Conservation (phyloP, 1,140 invertebrate species). For the Drosophila subobscura region DNA sequence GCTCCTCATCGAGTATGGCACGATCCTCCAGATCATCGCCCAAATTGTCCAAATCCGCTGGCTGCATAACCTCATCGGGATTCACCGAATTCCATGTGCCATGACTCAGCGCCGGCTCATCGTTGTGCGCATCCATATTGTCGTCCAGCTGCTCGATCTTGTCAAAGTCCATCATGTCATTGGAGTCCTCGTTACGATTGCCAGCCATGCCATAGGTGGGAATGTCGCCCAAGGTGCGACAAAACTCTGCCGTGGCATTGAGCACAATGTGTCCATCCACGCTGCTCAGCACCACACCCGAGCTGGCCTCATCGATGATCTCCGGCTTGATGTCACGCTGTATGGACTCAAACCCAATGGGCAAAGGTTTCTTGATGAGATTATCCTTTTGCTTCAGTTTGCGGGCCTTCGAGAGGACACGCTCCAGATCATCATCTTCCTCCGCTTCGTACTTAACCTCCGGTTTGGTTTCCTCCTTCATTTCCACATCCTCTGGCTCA, state of each 20-base stretch:
- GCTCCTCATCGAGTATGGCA: slow-evolving; percentile 96
- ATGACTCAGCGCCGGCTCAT: slow-evolving; percentile 62
- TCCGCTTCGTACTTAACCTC: slow-evolving; percentile 88
- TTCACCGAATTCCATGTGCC: slow-evolving; percentile 85
- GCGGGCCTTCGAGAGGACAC: slow-evolving; percentile 90
- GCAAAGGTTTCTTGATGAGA: slow-evolving; percentile 83
- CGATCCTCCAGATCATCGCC: slow-evolving; percentile 85
- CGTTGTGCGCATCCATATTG: slow-evolving; percentile 50
- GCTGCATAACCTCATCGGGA: slow-evolving; percentile 82
- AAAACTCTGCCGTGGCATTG: slow-evolving; percentile 98
- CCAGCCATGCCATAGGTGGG: slow-evolving; percentile 95
- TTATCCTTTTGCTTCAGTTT: slow-evolving; percentile 87
- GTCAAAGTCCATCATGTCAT: slow-evolving; percentile 89
- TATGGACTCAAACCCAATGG: slow-evolving; percentile 82
- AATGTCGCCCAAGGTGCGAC: slow-evolving; percentile 97
- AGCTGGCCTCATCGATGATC: slow-evolving; percentile 69
- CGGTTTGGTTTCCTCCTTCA: slow-evolving; percentile 83
- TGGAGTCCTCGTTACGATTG: slow-evolving; percentile 92
- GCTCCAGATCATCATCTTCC: slow-evolving; percentile 88
- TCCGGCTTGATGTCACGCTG: slow-evolving; percentile 84
- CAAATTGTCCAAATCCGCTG: slow-evolving; percentile 74
- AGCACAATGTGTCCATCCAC: slow-evolving; percentile 89
- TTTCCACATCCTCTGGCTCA: slow-evolving; percentile 77
- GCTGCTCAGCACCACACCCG: slow-evolving; percentile 28
- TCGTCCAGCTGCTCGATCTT: slow-evolving; percentile 63